Evolutionary conservation across 2,113 vertebrate genomes (phyloP), one percentile per base, ranked within the genome.

Genomic region (Corvus moneduloides): DNA sequence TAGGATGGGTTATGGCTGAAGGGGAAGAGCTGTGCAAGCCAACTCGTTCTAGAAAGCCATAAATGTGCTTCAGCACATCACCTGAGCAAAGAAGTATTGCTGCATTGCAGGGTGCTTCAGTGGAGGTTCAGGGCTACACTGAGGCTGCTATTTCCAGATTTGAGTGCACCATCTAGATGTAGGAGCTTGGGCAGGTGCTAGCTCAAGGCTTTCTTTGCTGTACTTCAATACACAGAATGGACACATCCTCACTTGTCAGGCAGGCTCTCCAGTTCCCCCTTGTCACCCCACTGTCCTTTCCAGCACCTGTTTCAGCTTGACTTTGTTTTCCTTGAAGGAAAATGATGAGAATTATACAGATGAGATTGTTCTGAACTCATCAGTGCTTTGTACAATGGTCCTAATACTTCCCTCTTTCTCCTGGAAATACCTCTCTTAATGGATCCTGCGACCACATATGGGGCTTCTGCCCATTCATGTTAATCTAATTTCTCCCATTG

Each of bases 401-500:
- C 71, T 76, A 82, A 89, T 79, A 79, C 43, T 84, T 94, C 49
- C 44, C 74, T 82, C 49, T 95, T 91, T 94, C 91, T 87, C 77
- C 77, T 91, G 78, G 74, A 96, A 96, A 94, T 94, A 86, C 87
- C 83, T 88, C 72, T 58, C 83, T 79, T 94, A 94, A 95, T 84
- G 64, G 86, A 44, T 84, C 73, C 73, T 64, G 16, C 0, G 2
- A 91, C 55, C 71, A 73, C 94, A 96, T 66, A 89, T 94, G 89
- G 94, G 91, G 78, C 63, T 96, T 94, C 89, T 95, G 85, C 94
- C 93, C 89, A 84, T 96, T 96, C 84, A 69, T 74, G 87, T 69
- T 96, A 94, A 96, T 96, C 94, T 96, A 85, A 80, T 94, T 78
- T 91, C 63, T 94, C 63, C 87, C 84, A 91, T 96, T 96, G 94